Base-by-base conservation (phyloP, 2,797 vertebrate species). In the Tokudaia muenninki region DNA sequence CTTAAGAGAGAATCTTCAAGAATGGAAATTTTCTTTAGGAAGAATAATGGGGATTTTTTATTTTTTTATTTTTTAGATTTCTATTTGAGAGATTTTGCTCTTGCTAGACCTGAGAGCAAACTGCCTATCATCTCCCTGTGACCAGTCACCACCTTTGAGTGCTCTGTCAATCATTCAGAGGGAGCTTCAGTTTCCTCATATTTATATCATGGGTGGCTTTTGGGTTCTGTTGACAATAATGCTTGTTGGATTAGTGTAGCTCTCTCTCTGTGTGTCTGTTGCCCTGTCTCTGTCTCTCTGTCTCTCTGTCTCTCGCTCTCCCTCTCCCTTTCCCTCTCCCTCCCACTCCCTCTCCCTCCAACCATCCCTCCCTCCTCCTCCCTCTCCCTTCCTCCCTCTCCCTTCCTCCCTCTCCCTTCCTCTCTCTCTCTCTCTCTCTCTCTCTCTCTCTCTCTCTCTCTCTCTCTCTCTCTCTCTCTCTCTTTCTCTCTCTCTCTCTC, bases 151-250 rank as follows among this genome's bases (percentile, higher is more conserved):
- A 37, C 4, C 41, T 50, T 77, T 86, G 24, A 90, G 80, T 94
- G 14, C 12, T 90, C 59, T 88, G 63, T 50, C 59, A 93, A 24
- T 74, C 81, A 86, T 21, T 82, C 65, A 65, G 29, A 95, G 86
- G 79, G 12, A 61, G 79, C 13, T 70, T 37, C 93, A 26, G 59
- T 44, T 8, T 75, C 29, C 14, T 75, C 22, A 77, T 26, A 22
- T 94, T 94, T 77, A 37, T 90, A 55, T 80, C 75, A 92, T 31
- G 86, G 74, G 16, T 92, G n/a, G 14, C 92, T 90, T 92, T 79
- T 75, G 61, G 78, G 65, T 89, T 96, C 63, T 77, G 4, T 50
- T 47, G 88, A 90, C 70, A 75, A 37, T 11, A 92, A 34, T 50
- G 13, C 12, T 29, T 55, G 34, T 78, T 87, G 75, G 5, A 6